Percentiles rank a stretch among this genome's conserved stretches.
phyloP scores from a whole-genome alignment of 2,797 vertebrate genomes.

The Notoglanidium macrostoma region DNA sequence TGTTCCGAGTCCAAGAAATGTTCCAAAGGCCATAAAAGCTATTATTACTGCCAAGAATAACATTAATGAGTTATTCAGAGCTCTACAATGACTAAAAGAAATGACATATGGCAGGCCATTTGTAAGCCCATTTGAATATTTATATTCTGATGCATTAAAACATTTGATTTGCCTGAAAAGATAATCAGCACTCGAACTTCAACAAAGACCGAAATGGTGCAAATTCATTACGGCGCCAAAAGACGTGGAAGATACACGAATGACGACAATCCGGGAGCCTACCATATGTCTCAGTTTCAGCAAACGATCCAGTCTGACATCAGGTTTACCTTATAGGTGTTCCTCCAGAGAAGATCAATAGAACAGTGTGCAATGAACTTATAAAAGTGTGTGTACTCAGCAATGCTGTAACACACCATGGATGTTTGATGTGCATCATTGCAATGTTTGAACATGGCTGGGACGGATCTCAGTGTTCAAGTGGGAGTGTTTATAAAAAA shows the following conservation, averaged over 20 bases:
- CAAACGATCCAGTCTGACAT: not conserved
- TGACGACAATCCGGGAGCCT: not conserved
- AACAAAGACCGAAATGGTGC: not conserved
- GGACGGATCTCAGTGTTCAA: conserved; percentile 15
- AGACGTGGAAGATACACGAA: not conserved
- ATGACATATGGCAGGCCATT: not conserved
- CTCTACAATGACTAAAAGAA: not conserved
- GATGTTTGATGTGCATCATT: conserved; percentile 39
- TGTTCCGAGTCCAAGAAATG: not conserved
- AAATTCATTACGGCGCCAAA: not conserved
- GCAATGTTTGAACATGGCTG: conserved; percentile 27
- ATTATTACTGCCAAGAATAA: not conserved
- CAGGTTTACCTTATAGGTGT: conserved; percentile 6
- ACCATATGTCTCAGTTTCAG: not conserved
- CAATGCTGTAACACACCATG: not conserved
- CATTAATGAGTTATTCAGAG: not conserved
- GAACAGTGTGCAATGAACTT: not conserved
- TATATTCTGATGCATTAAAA: conserved; percentile 19
- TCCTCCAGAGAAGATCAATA: conserved; percentile 25
- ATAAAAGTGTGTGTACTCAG: conserved; percentile 31
- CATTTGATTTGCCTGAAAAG: conserved; percentile 25
- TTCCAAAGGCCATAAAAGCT: not conserved
- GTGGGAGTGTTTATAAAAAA: conserved; percentile 9
- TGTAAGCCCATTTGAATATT: not conserved
- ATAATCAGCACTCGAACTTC: not conserved